phyloP scores from a whole-genome alignment of 2,113 vertebrate genomes.

The Gracilinanus agilis region DNA sequence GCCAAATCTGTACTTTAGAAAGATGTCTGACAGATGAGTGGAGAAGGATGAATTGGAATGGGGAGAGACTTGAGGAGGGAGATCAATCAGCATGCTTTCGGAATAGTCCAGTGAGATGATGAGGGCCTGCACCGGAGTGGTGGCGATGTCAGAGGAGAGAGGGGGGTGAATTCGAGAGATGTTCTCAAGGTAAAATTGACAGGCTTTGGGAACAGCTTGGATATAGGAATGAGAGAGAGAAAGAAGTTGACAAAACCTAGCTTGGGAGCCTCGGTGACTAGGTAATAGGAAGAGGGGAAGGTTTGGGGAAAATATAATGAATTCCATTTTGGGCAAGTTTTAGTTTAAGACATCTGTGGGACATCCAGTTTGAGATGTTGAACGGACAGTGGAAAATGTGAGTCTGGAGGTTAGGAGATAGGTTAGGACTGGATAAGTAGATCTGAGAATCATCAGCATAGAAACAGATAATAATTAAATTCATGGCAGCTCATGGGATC shows the following conservation, averaged over 20 bases:
- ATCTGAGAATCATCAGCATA: no score
- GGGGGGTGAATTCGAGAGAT: background rate
- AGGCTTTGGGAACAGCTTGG: no score
- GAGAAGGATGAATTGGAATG: no score
- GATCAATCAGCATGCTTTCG: background rate
- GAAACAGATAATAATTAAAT: no score
- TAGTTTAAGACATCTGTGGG: background rate
- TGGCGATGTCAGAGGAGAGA: background rate
- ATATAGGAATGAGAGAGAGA: background rate
- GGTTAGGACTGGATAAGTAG: no score
- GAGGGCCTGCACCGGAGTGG: background rate
- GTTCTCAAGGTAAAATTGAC: background rate
- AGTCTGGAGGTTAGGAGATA: background rate
- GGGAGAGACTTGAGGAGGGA: background rate
- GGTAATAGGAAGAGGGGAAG: background rate
- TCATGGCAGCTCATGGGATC: no score
- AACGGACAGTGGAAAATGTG: background rate
- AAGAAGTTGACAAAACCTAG: background rate
- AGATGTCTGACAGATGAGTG: no score
- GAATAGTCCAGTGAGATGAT: background rate
- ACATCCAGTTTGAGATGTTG: background rate
- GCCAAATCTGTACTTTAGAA: no score
- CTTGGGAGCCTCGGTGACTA: background rate
- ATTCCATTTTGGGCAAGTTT: background rate
- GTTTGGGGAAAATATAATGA: background rate